Evolutionary conservation across 2,888 invertebrate species (phyloP), one percentile per base, ranked within the genome.

Genomic region (Mythimna impura): DNA sequence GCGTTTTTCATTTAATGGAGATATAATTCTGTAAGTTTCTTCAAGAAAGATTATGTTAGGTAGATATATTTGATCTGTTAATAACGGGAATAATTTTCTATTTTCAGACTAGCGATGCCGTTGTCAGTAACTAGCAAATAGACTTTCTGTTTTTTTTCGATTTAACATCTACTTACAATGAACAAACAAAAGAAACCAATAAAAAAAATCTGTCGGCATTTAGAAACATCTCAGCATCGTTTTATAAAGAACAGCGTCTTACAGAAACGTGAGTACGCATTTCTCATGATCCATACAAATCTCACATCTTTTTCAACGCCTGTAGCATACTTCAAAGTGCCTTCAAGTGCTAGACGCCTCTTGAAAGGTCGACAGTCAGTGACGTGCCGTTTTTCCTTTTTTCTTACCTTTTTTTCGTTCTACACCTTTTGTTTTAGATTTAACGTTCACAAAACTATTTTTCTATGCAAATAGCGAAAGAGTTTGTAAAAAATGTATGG

Each of bases 331-430:
- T 87, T 80, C 83, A 87, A 83, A 85, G 86, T 76, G 78, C 74
- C 83, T 84, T 71, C 75, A 83, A 86, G 82, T 85, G 74, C 84
- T 65, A 82, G 88, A 79, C 87, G 77, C 67, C 86, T 73, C 89
- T 89, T 81, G 76, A 86, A 89, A 89, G 88, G 90, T 88, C 86
- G 82, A 78, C 86, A 84, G 73, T 86, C 84, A 86, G 82, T 84
- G 84, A 84, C 84, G 76, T 82, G 86, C 80, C 81, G 86, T 85
- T 87, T 87, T 83, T 75, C 76, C 81, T 84, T 85, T 86, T 80
- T 78, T 61, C 81, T 82, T 54, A 14, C n/a, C 4, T 58, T 66
- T 81, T 84, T 80, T 83, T 84, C 75, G 70, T 71, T 68, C 78
- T 74, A 55, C 66, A 73, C 55, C 75, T 76, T 78, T 82, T 82